Percentiles rank a stretch among this genome's conserved stretches.
Conservation (phyloP, 1,140 invertebrate species). For the Muscidifurax raptorellus region DNA sequence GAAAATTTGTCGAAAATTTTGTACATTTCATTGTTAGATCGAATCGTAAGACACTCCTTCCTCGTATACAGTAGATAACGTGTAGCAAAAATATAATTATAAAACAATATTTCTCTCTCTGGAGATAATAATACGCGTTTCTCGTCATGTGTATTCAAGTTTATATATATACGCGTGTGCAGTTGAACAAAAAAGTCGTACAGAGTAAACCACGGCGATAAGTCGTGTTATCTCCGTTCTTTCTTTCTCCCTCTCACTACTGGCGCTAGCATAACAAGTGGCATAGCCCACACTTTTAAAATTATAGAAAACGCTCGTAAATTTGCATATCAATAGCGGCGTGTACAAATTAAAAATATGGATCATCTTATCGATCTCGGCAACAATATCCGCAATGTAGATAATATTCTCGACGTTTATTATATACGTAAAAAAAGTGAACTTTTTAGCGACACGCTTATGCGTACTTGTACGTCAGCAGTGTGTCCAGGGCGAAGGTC, state of each 20-base stretch:
- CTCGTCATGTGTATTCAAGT: too few species aligned
- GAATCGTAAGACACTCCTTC: too few species aligned
- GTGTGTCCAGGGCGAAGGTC: constrained; percentile 64
- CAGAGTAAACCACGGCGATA: background rate
- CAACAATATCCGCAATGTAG: background rate
- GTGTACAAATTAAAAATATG: background rate
- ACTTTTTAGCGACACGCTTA: constrained; percentile 48
- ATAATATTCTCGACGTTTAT: background rate
- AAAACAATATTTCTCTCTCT: too few species aligned
- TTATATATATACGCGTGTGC: too few species aligned
- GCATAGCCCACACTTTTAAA: background rate
- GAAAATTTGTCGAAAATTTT: too few species aligned
- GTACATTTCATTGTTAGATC: too few species aligned
- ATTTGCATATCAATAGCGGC: background rate
- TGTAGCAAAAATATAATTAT: too few species aligned
- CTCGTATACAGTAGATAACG: too few species aligned
- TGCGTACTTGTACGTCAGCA: constrained; percentile 64
- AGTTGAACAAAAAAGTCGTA: background rate
- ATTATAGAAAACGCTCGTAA: background rate
- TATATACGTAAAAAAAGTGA: background rate
- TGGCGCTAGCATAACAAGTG: too few species aligned
- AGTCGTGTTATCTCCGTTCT: background rate
- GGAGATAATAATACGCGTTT: too few species aligned
- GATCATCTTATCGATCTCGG: background rate
- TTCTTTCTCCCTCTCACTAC: background rate